phyloP scores from a whole-genome alignment of 2,888 invertebrate species.

The Epinotia brunnichana region DNA sequence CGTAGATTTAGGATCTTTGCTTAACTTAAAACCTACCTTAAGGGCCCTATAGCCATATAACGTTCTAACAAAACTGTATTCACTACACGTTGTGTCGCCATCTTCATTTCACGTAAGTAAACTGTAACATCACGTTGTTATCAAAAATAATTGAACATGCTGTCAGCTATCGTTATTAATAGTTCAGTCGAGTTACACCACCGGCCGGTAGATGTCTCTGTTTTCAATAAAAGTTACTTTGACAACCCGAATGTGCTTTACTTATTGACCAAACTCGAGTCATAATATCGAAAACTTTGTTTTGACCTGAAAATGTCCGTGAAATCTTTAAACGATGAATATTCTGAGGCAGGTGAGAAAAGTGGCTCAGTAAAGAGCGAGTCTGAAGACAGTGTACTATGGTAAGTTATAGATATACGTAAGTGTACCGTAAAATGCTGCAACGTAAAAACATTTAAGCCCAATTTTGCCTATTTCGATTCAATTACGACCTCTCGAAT shows the following conservation, averaged over 20 bases:
- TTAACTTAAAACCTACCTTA: no score
- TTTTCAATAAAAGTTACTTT: not conserved
- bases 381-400: conserved; percentile 70
- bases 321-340: conserved; percentile 72
- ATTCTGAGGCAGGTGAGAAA: conserved; percentile 71
- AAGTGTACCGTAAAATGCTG: no score
- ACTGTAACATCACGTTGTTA: not conserved
- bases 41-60: no score
- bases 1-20: no score
- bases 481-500: no score
- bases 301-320: conserved; percentile 65
- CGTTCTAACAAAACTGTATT: no score
- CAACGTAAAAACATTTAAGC: no score
- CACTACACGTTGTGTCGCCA: not conserved
- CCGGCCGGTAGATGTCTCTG: conserved; percentile 44
- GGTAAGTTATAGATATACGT: conserved; percentile 54
- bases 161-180: no score
- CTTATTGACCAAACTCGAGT: conserved; percentile 58
- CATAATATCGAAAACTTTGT: conserved; percentile 15
- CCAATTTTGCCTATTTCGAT: no score
- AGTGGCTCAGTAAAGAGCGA: conserved; percentile 70
- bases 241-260: not conserved
- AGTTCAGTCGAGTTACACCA: not conserved
- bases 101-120: not conserved
- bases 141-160: not conserved